Percentiles rank a stretch among this genome's conserved stretches.
These are phyloP conservation scores for Acrocyrtus sp. DNA, from an alignment of 2,888 invertebrate genomes.

Conservation along the genomic window DNA sequence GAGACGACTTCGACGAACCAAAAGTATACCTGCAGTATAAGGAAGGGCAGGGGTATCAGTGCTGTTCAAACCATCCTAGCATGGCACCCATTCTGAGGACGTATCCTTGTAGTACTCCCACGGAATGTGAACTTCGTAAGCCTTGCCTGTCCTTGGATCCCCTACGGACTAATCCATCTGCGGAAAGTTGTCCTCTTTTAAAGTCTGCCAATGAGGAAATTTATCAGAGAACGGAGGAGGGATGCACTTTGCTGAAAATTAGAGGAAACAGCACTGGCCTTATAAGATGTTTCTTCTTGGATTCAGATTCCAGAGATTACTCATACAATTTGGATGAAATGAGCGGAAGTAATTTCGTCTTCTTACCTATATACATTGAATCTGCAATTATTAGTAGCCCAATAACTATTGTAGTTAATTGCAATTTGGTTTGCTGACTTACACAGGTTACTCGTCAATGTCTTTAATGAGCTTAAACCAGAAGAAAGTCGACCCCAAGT, in stretches of 20 bases:
- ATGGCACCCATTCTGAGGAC: slow-evolving; percentile 27
- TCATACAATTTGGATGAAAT: slow-evolving; percentile 3
- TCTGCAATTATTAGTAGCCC: too few species aligned
- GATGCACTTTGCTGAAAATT: slow-evolving; percentile 31
- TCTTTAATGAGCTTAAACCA: not conserved
- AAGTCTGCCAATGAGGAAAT: slow-evolving; percentile 25
- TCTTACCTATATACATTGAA: too few species aligned
- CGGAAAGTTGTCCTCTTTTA: slow-evolving; percentile 23
- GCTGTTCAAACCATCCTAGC: slow-evolving; percentile 11
- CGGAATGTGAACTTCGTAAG: slow-evolving; percentile 39
- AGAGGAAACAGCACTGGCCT: slow-evolving; percentile 23
- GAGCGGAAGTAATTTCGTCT: slow-evolving; percentile 19
- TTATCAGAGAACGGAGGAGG: slow-evolving; percentile 35
- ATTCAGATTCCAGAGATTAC: slow-evolving; percentile 19
- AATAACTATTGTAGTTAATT: too few species aligned
- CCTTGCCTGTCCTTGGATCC: slow-evolving; percentile 25
- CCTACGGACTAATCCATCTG: slow-evolving; percentile 1
- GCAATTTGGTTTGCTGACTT: too few species aligned
- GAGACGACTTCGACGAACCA: not conserved
- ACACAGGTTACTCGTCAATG: slow-evolving; percentile 25
- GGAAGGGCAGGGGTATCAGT: slow-evolving; percentile 30
- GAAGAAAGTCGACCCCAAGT: slow-evolving; percentile 17
- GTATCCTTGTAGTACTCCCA: slow-evolving; percentile 33
- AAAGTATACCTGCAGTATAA: slow-evolving; percentile 13
- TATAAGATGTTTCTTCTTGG: slow-evolving; percentile 38